A percentile compares a stretch with the other conserved stretches of the same genome.
Evolutionary conservation across 2,797 vertebrate species (phyloP).

Genomic region (Molossus molossus): DNA sequence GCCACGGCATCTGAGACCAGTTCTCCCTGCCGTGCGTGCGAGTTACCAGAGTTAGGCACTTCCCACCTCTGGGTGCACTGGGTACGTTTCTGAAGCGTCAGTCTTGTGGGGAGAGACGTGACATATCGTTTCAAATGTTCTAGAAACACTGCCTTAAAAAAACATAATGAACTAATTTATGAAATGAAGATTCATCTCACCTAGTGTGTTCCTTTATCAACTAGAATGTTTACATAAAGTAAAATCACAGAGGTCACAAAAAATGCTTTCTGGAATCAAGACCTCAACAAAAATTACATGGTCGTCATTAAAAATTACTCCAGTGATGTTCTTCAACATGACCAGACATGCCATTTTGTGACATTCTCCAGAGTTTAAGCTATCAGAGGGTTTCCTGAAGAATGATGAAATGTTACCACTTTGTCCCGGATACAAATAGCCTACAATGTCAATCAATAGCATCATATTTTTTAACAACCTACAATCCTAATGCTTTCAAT

Average conservation of each 20-base stretch:
- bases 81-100: neutral
- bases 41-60: neutral
- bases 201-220: neutral
- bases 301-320: neutral
- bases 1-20: neutral
- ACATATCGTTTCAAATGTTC: neutral
- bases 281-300: neutral
- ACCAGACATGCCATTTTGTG: neutral
- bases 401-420: slow-evolving; percentile 30
- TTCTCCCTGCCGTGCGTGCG: neutral
- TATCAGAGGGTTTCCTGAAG: neutral
- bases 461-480: slow-evolving; percentile 20
- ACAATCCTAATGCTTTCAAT: slow-evolving; percentile 19
- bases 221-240: neutral
- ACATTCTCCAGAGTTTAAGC: neutral
- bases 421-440: slow-evolving; percentile 52
- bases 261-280: neutral
- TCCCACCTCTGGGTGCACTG: neutral
- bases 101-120: neutral
- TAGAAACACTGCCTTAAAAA: neutral
- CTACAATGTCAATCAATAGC: slow-evolving; percentile 9
- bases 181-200: neutral
- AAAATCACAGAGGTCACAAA: neutral
- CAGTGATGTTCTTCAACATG: slow-evolving; percentile 26
- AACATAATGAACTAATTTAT: neutral